Conservation (phyloP, 2,113 vertebrate species). For the Trematomus loennbergii region DNA sequence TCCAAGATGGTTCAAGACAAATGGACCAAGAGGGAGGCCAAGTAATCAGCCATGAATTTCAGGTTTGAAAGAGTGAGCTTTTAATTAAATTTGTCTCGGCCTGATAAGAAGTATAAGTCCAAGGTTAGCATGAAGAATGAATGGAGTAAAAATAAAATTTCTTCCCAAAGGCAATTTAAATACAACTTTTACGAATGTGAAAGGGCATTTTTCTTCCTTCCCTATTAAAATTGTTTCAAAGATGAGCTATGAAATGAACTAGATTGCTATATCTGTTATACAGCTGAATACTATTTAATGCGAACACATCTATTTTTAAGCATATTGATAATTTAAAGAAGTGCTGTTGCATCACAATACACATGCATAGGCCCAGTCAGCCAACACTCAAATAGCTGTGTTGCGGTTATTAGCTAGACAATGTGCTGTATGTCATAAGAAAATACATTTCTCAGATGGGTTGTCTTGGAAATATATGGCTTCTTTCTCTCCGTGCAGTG, state of each 20-base stretch:
- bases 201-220: conserved; percentile 8
- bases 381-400: conserved; percentile 50
- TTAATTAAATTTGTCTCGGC: conserved; percentile 79
- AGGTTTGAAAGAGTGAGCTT: conserved; percentile 71
- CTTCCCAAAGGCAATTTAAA: conserved; percentile 14
- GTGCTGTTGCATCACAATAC: not conserved
- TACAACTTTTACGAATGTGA: not conserved
- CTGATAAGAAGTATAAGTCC: conserved; percentile 68
- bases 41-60: conserved; percentile 73
- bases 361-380: conserved; percentile 10
- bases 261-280: not conserved
- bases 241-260: conserved; percentile 6
- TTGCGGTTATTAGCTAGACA: conserved; percentile 57
- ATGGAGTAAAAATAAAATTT: conserved; percentile 46
- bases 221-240: conserved; percentile 14
- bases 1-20: conserved; percentile 71
- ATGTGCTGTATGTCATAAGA: conserved; percentile 60
- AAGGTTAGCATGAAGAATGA: conserved; percentile 64
- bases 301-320: conserved; percentile 16
- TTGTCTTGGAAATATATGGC: conserved; percentile 80
- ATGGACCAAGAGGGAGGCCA: conserved; percentile 68
- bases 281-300: not conserved
- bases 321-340: not conserved
- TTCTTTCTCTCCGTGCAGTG: conserved; percentile 66
- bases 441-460: conserved; percentile 76